These are phyloP conservation scores for Crepidodera aurea DNA, from an alignment of 2,888 invertebrate genomes.

Conservation along the genomic window DNA sequence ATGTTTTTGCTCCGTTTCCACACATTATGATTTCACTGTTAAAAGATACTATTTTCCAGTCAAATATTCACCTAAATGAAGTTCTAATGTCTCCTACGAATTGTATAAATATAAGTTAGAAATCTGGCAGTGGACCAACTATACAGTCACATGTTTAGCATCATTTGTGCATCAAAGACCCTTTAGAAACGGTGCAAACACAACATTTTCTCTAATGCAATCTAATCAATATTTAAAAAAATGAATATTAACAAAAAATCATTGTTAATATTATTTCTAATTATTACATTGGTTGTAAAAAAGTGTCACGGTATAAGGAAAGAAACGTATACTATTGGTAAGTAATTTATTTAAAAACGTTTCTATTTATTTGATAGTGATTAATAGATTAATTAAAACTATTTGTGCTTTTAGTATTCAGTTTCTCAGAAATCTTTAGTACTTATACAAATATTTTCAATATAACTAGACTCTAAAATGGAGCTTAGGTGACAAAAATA, in stretches of 20 bases:
- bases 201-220: not conserved
- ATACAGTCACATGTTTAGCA: conserved; percentile 12
- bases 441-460: no score
- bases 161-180: not conserved
- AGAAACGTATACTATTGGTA: conserved; percentile 5
- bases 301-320: not conserved
- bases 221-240: conserved; percentile 2
- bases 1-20: no score
- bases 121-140: conserved; percentile 17
- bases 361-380: not conserved
- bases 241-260: not conserved
- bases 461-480: no score
- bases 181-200: not conserved
- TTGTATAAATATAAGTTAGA: conserved; percentile 11
- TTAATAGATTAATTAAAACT: no score
- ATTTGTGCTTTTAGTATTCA: no score
- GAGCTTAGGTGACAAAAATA: no score
- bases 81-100: conserved; percentile 2
- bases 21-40: no score
- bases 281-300: not conserved
- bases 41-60: no score
- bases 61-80: no score
- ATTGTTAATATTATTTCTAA: not conserved
- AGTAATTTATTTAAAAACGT: not conserved
- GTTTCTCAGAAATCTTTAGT: no score